Evolutionary conservation across 2,113 vertebrate species (phyloP), one percentile per base, ranked within the genome.

Genomic region (Drymodes brunneopygia): DNA sequence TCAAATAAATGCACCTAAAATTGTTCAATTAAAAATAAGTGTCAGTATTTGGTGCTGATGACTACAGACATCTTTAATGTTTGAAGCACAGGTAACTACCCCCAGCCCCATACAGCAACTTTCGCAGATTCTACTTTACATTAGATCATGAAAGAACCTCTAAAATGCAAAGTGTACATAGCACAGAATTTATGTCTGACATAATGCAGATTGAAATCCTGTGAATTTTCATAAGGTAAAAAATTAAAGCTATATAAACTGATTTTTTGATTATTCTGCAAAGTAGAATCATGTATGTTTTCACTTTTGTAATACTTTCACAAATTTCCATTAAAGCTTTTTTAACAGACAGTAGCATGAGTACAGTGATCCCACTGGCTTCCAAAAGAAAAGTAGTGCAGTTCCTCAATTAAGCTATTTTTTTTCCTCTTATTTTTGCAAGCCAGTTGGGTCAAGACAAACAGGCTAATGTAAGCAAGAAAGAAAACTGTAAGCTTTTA

Each of bases 171-270:
- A 16, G 75, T 50, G 85, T 92, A 97, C 64, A 44, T n/a, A 96
- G 47, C 60, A 87, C 82, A 66, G 88, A 87, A 90, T 82, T 95
- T 89, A 86, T 65, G 90, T 95, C 81, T 45, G 79, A 96, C 56
- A 96, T 51, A 84, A 86, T 3, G 56, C 90, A 92, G 92, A 95
- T 93, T 95, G 93, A 97, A 97, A 96, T 90, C 81, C 71, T 88
- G 64, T 94, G 44, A 79, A 84, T 94, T 92, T 96, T 93, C 27
- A 19, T 90, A 91, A 84, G 58, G 54, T 98, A 95, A 97, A 98
- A 90, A 98, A 94, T 72, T 97, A 98, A 98, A 98, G 97, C 97
- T 97, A 80, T 96, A 95, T 69, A 92, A 97, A 97, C 66, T 91
- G 92, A 97, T 96, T 81, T 97, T 96, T 84, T 95, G 79, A 91